Conservation (phyloP, 2,797 vertebrate genomes). For the Labroides dimidiatus region DNA sequence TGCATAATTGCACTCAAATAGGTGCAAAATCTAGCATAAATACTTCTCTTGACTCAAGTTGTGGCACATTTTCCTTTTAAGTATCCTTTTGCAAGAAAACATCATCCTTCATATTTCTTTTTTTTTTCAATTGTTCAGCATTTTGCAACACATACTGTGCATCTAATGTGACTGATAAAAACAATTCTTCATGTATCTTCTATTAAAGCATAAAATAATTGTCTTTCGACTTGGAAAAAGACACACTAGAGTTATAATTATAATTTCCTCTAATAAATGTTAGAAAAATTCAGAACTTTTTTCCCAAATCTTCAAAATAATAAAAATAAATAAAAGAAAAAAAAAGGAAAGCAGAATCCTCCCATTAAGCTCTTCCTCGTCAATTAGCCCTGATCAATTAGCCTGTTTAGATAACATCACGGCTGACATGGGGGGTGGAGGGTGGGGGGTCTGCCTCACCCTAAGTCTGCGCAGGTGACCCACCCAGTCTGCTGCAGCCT, state of each 20-base stretch:
- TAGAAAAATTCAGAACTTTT: too few species aligned
- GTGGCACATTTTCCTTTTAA: too few species aligned
- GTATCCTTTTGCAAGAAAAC: too few species aligned
- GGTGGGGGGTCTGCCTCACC: constrained; percentile 55
- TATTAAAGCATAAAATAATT: background rate
- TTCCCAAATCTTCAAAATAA: background rate
- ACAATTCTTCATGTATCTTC: background rate
- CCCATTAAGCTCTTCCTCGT: constrained; percentile 41
- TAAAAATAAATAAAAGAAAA: too few species aligned
- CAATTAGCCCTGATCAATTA: constrained; percentile 63
- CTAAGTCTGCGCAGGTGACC: constrained; percentile 59
- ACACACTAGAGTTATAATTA: too few species aligned
- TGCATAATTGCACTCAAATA: background rate
- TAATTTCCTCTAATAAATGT: too few species aligned
- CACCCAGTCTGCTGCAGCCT: constrained; percentile 73
- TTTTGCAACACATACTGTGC: background rate
- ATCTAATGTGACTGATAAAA: background rate
- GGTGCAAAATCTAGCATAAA: background rate
- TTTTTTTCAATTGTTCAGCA: too few species aligned
- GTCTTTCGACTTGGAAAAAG: background rate
- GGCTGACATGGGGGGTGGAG: constrained; percentile 53
- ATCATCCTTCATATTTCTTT: too few species aligned
- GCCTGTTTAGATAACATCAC: constrained; percentile 68
- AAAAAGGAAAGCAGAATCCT: background rate
- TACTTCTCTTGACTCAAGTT: background rate